Percentiles rank a stretch among this genome's conserved stretches.
phyloP scores from a whole-genome alignment of 1,140 invertebrate genomes.

The Araneus ventricosus region DNA sequence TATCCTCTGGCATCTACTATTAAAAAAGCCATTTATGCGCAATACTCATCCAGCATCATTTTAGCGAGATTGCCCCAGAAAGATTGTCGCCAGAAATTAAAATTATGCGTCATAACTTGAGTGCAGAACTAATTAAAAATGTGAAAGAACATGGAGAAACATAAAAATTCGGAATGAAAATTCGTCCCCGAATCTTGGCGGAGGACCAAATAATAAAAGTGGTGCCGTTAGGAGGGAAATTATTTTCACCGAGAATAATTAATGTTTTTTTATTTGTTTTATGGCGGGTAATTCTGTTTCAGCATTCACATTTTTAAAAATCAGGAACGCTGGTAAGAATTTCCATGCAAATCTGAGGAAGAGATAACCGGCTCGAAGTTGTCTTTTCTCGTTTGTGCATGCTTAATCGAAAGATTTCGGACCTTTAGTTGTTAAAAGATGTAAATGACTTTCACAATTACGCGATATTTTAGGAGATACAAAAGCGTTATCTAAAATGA shows the following conservation, averaged over 20 bases:
- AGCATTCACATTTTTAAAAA: background rate
- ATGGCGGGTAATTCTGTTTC: background rate
- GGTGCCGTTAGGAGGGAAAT: background rate
- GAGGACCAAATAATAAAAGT: background rate
- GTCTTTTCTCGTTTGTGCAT: background rate
- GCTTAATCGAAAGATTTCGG: background rate
- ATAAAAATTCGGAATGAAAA: background rate
- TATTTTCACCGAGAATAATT: background rate
- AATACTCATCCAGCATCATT: no score
- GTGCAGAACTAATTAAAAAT: background rate
- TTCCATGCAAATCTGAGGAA: background rate
- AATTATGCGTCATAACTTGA: background rate
- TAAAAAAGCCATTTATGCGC: no score
- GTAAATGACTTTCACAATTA: no score
- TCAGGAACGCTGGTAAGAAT: background rate
- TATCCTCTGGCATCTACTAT: no score
- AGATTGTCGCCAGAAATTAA: background rate
- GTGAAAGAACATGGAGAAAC: background rate
- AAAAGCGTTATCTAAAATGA: no score
- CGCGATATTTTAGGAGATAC: no score
- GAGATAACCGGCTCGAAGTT: background rate
- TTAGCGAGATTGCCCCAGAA: no score
- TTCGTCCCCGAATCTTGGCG: background rate
- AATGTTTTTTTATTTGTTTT: background rate
- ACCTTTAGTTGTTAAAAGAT: background rate